phyloP scores from a whole-genome alignment of 2,113 vertebrate genomes.

The Holacanthus passer region DNA sequence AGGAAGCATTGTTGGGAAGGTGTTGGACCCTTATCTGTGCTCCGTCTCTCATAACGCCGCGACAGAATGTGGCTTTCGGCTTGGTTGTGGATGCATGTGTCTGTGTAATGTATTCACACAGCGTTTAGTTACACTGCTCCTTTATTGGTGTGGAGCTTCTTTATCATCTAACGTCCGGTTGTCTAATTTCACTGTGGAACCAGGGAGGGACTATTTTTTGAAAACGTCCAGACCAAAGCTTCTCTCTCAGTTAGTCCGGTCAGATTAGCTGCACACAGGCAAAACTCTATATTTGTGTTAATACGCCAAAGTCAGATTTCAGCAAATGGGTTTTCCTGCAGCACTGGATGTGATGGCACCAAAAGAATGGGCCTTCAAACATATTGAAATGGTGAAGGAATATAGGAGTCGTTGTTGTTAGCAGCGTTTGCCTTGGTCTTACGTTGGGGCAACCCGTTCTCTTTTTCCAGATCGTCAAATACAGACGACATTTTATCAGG shows the following conservation, averaged over 20 bases:
- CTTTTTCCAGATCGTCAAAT: no score
- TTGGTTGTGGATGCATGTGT: constrained; percentile 17
- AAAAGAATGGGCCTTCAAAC: not conserved
- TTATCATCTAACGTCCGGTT: not conserved
- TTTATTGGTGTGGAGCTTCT: not conserved
- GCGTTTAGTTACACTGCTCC: constrained; percentile 26
- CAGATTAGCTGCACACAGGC: not conserved
- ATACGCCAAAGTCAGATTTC: not conserved
- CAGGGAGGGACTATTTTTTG: not conserved
- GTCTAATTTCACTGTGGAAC: not conserved
- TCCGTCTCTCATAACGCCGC: constrained; percentile 46
- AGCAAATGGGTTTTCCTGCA: not conserved
- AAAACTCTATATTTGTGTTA: not conserved
- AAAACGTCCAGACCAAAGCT: constrained; percentile 9
- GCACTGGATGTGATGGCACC: not conserved
- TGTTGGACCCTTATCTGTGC: constrained; percentile 67
- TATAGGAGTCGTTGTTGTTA: no score
- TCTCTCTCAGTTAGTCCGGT: not conserved
- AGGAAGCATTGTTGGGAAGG: constrained; percentile 78
- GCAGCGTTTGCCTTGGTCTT: not conserved
- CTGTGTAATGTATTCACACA: constrained; percentile 3
- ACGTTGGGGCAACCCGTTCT: no score
- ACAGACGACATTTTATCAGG: no score
- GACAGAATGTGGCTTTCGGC: constrained; percentile 24
- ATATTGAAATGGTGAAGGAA: not conserved